phyloP scores from a whole-genome alignment of 2,888 invertebrate species.

The Resseliella maxima region DNA sequence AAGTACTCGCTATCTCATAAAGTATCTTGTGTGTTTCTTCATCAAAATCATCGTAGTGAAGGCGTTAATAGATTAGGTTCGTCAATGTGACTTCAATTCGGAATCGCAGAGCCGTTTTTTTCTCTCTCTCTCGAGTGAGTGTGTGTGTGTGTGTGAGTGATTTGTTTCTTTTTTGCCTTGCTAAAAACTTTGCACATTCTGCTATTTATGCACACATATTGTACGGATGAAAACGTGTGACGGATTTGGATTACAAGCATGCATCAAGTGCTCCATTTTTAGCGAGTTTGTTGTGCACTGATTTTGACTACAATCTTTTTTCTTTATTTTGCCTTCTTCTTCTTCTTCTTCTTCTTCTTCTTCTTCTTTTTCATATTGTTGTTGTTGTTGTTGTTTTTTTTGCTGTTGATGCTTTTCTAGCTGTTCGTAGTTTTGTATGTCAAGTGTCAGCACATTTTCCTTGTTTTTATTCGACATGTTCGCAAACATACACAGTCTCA shows the following conservation, averaged over 20 bases:
- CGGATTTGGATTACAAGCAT: slow-evolving; percentile 17
- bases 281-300: background rate
- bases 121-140: background rate
- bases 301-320: background rate
- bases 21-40: background rate
- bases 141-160: background rate
- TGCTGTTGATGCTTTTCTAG: slow-evolving; percentile 11
- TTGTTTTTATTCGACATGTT: slow-evolving; percentile 20
- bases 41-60: background rate
- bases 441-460: slow-evolving; percentile 48
- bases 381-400: background rate
- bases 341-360: too few species aligned
- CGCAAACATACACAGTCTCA: background rate
- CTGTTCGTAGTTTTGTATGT: background rate
- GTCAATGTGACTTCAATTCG: slow-evolving; percentile 43
- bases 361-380: too few species aligned
- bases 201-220: slow-evolving; percentile 36
- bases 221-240: slow-evolving; percentile 22
- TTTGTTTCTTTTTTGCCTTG: background rate
- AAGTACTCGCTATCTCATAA: background rate
- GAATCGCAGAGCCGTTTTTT: background rate
- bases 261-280: slow-evolving; percentile 47
- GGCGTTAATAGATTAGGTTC: slow-evolving; percentile 30
- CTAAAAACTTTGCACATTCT: slow-evolving; percentile 8
- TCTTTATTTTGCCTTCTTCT: background rate